These are phyloP conservation scores for Drosophila erecta DNA, from an alignment of 1,140 invertebrate genomes.

Conservation along the genomic window DNA sequence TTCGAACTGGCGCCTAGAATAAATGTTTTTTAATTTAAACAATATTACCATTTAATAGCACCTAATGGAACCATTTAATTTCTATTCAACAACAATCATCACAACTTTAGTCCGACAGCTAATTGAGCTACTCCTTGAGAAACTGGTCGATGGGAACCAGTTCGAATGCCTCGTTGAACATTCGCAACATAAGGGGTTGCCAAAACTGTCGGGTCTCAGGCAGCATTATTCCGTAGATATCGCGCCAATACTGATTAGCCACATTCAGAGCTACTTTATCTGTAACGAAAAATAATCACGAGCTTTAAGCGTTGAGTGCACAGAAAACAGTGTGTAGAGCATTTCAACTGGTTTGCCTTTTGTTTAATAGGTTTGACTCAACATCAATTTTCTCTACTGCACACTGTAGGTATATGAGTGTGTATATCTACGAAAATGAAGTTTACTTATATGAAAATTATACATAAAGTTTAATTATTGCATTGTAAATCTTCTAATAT, in stretches of 20 bases:
- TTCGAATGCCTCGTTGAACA: conserved; percentile 65
- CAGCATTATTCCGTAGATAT: conserved; percentile 75
- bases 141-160: conserved; percentile 74
- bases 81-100: conserved; percentile 29
- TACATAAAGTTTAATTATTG: neutral
- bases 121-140: conserved; percentile 25
- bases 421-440: too few relatives aligned
- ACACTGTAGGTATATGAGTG: too few relatives aligned
- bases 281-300: conserved; percentile 20
- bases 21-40: conserved; percentile 2
- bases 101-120: neutral
- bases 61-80: conserved; percentile 20
- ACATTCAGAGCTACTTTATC: conserved; percentile 76
- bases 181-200: conserved; percentile 65
- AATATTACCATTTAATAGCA: conserved; percentile 37
- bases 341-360: conserved; percentile 5
- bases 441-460: neutral
- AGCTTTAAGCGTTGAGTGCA: neutral
- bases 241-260: conserved; percentile 80
- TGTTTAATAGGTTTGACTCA: neutral
- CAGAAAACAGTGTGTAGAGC: neutral
- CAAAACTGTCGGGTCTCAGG: conserved; percentile 76
- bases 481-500: too few relatives aligned
- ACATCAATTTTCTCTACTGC: neutral
- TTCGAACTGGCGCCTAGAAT: conserved; percentile 30